These are phyloP conservation scores for Caenorhabditis sp. DNA, from an alignment of 2,888 invertebrate genomes.

Conservation along the genomic window DNA sequence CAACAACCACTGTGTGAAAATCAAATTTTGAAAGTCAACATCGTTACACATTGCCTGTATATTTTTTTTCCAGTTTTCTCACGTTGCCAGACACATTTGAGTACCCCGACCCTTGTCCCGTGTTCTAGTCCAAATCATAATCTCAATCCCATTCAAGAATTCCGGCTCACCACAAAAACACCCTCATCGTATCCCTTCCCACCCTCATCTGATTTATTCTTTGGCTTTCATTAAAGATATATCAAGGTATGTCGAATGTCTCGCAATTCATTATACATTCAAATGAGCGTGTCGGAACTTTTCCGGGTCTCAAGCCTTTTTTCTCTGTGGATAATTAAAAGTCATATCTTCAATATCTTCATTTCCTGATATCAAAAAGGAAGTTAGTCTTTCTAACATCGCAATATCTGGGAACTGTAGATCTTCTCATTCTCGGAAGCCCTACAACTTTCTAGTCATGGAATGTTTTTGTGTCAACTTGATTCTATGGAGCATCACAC, in stretches of 20 bases:
- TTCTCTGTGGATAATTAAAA: background rate
- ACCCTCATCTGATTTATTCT: conserved; percentile 40
- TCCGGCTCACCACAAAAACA: conserved; percentile 29
- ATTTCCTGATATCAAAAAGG: background rate
- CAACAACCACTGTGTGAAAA: too few relatives aligned
- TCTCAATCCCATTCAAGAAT: conserved; percentile 9
- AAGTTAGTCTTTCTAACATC: background rate
- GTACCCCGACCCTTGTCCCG: background rate
- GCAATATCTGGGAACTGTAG: background rate
- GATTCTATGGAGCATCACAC: background rate
- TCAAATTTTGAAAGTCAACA: too few relatives aligned
- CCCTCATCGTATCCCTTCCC: conserved; percentile 17
- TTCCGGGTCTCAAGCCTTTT: conserved; percentile 45
- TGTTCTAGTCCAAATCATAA: conserved; percentile 21
- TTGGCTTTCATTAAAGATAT: conserved; percentile 51
- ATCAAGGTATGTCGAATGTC: conserved; percentile 31
- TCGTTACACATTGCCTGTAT: too few relatives aligned
- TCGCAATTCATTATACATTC: conserved; percentile 46
- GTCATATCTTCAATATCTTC: conserved; percentile 10
- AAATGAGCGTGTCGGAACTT: conserved; percentile 47
- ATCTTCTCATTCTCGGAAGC: background rate
- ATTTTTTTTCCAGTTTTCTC: too few relatives aligned
- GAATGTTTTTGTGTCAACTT: background rate
- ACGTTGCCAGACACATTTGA: too few relatives aligned
- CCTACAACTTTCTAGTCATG: background rate